Conservation (phyloP, 2,113 vertebrate genomes). For the Siphamia tubifer region DNA sequence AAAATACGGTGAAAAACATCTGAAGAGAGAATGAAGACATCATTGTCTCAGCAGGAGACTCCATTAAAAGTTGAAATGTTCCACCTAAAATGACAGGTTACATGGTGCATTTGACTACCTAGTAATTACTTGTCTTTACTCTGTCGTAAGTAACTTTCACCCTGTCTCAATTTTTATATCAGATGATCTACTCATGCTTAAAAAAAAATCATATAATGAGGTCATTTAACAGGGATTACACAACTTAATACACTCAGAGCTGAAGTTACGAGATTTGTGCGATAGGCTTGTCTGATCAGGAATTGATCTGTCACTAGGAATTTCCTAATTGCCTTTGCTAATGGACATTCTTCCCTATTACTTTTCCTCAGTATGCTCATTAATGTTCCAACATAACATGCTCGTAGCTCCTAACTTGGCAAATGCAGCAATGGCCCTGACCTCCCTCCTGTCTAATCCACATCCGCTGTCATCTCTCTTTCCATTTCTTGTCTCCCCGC, state of each 20-base stretch:
- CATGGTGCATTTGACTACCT: not conserved
- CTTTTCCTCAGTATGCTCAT: conserved; percentile 17
- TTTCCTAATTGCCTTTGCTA: conserved; percentile 36
- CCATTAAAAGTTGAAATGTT: not conserved
- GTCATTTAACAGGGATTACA: not conserved
- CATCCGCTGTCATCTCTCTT: not conserved
- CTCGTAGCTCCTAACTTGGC: conserved; percentile 11
- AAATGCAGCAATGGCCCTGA: not conserved
- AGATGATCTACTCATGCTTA: not conserved
- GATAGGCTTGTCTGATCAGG: not conserved
- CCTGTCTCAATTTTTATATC: not conserved
- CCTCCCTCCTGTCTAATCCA: not conserved
- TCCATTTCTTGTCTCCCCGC: not conserved
- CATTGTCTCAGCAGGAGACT: not conserved
- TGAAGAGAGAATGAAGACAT: no score
- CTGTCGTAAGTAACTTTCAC: no score
- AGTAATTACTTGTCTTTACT: no score
- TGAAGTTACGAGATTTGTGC: conserved; percentile 17
- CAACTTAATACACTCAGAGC: not conserved
- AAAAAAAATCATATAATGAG: not conserved
- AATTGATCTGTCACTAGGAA: conserved; percentile 9
- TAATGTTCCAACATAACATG: not conserved
- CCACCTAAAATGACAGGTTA: not conserved
- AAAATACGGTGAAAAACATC: not conserved
- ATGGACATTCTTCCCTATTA: not conserved